Evolutionary conservation across 2,888 invertebrate species (phyloP).

Genomic region (Stictocephala bisonia): DNA sequence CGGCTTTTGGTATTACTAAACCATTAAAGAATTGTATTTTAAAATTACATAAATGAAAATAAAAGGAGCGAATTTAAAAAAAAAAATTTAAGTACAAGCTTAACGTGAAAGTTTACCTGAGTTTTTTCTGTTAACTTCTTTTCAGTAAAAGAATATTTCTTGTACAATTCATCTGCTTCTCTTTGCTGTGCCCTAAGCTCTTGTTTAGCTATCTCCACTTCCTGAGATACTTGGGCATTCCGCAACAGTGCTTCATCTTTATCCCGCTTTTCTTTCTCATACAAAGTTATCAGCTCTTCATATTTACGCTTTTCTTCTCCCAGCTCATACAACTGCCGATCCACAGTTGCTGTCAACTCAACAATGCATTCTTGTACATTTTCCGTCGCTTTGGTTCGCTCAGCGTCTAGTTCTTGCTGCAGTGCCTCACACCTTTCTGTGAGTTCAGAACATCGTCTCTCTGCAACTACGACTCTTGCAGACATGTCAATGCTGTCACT

Average conservation of each 20-base stretch:
- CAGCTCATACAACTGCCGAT: slow-evolving; percentile 12
- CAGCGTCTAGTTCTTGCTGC: slow-evolving; percentile 46
- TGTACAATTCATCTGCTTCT: slow-evolving; percentile 72
- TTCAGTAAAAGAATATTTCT: slow-evolving; percentile 70
- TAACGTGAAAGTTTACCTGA: no score
- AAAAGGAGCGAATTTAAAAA: no score
- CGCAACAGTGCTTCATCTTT: slow-evolving; percentile 80
- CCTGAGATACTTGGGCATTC: slow-evolving; percentile 86
- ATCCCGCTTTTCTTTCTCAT: slow-evolving; percentile 73
- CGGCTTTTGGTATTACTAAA: no score
- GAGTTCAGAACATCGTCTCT: slow-evolving; percentile 30
- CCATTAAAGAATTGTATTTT: no score
- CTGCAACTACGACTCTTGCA: slow-evolving; percentile 31
- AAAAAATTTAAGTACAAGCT: no score
- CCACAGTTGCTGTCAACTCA: neutral
- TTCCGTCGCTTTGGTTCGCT: slow-evolving; percentile 41
- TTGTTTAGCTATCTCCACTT: slow-evolving; percentile 79
- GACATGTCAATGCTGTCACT: slow-evolving; percentile 44
- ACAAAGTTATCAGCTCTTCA: slow-evolving; percentile 47
- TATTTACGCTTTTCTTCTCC: slow-evolving; percentile 24
- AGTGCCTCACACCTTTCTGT: slow-evolving; percentile 33
- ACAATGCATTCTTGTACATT: slow-evolving; percentile 5
- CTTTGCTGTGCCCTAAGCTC: slow-evolving; percentile 76
- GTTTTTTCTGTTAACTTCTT: slow-evolving; percentile 69
- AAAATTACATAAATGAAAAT: no score